Conservation (phyloP, 1,140 invertebrate genomes). For the Anagrus nilaparvatae region DNA sequence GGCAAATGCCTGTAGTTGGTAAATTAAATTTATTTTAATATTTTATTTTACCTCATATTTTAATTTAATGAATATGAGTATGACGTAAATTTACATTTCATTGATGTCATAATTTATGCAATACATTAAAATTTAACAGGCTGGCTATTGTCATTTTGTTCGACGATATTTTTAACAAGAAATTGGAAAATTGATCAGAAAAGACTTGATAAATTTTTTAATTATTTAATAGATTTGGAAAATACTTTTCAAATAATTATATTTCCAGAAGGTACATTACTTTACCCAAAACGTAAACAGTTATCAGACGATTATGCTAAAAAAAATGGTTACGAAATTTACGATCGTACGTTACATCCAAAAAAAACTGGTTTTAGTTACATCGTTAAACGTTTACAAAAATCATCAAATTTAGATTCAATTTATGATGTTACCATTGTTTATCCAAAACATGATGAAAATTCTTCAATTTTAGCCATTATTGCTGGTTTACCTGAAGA, state of each 20-base stretch:
- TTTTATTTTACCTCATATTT: too few relatives aligned
- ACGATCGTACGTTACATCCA: background rate
- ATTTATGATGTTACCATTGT: background rate
- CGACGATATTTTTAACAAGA: background rate
- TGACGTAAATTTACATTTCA: too few relatives aligned
- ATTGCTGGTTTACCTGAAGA: background rate
- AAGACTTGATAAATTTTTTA: background rate
- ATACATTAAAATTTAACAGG: too few relatives aligned
- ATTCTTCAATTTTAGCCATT: too few relatives aligned
- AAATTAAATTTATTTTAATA: too few relatives aligned
- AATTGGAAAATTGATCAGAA: background rate
- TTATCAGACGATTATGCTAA: background rate
- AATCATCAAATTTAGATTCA: background rate
- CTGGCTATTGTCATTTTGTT: background rate
- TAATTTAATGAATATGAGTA: too few relatives aligned
- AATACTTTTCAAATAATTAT: background rate
- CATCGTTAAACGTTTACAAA: background rate
- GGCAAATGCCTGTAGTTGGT: too few relatives aligned
- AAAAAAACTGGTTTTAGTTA: background rate
- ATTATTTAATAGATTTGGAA: background rate
- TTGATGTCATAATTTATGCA: too few relatives aligned
- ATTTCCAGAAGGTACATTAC: background rate
- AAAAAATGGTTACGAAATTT: background rate
- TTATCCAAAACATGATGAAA: background rate
- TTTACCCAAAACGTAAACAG: background rate